These are phyloP conservation scores for Heteropelma amictum DNA, from an alignment of 2,888 invertebrate genomes.

Conservation along the genomic window DNA sequence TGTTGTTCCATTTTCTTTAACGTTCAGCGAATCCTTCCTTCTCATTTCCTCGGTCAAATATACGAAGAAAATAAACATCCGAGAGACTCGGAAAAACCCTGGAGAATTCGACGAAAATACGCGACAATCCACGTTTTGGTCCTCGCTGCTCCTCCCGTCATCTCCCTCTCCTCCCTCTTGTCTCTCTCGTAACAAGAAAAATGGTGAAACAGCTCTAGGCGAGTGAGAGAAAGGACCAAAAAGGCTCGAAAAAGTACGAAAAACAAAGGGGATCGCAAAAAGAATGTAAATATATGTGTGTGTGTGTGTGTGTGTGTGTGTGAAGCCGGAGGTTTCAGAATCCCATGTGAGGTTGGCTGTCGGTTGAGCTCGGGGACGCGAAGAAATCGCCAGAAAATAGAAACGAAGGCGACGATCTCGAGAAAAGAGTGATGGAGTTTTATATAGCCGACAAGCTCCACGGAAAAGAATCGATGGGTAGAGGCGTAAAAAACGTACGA, in stretches of 20 bases:
- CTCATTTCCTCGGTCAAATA: too few relatives aligned
- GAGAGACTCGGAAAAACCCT: conserved; percentile 24
- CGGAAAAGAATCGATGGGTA: neutral
- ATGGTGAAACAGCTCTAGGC: conserved; percentile 4
- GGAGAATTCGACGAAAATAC: conserved; percentile 13
- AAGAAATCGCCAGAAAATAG: conserved; percentile 47
- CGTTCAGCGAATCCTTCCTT: too few relatives aligned
- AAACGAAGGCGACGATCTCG: conserved; percentile 33
- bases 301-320: neutral
- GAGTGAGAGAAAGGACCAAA: conserved; percentile 31
- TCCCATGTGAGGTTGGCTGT: conserved; percentile 25
- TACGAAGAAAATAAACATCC: too few relatives aligned
- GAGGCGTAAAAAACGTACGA: conserved; percentile 18
- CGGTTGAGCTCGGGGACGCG: conserved; percentile 17
- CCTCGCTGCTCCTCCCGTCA: neutral
- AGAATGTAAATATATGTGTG: neutral
- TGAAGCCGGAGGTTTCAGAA: neutral
- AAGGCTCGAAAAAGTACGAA: conserved; percentile 17
- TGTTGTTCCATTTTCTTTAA: too few relatives aligned
- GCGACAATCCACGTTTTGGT: too few relatives aligned
- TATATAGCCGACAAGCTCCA: conserved; percentile 12
- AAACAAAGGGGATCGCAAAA: conserved; percentile 16
- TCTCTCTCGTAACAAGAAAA: neutral
- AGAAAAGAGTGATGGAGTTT: conserved; percentile 16
- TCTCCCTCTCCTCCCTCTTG: neutral